phyloP scores from a whole-genome alignment of 1,140 invertebrate species.

The Cotesia glomerata region DNA sequence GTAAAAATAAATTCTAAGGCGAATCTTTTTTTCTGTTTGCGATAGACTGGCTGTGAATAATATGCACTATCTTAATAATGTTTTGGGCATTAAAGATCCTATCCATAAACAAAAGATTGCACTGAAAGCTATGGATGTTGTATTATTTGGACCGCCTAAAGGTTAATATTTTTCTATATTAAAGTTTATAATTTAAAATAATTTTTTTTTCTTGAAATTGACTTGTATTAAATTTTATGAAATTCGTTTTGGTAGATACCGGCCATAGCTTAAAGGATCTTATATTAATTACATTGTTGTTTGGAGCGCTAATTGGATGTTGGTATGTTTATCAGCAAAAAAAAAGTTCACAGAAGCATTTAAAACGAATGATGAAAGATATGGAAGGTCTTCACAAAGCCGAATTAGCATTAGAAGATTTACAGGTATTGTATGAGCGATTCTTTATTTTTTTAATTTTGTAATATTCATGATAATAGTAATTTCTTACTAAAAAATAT shows the following conservation, averaged over 20 bases:
- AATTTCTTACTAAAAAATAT: no score
- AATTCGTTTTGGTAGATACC: constrained; percentile 65
- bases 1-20: background rate
- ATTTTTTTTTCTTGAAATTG: no score
- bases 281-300: constrained; percentile 79
- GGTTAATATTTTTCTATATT: constrained; percentile 65
- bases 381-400: constrained; percentile 92
- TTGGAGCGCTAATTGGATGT: constrained; percentile 84
- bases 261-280: constrained; percentile 86
- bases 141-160: constrained; percentile 96
- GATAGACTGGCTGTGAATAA: constrained; percentile 89
- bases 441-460: no score
- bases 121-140: constrained; percentile 96
- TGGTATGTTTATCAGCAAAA: constrained; percentile 91
- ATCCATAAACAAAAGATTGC: constrained; percentile 96
- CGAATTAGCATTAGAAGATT: constrained; percentile 82
- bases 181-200: no score
- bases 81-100: constrained; percentile 94
- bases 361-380: constrained; percentile 88
- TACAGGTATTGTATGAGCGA: constrained; percentile 70
- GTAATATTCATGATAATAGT: no score
- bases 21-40: constrained; percentile 19
- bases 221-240: no score
- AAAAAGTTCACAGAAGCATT: constrained; percentile 82
- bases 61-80: constrained; percentile 83